Base-by-base conservation (phyloP, 2,797 vertebrate species). In the Neomorphus geoffroyi region DNA sequence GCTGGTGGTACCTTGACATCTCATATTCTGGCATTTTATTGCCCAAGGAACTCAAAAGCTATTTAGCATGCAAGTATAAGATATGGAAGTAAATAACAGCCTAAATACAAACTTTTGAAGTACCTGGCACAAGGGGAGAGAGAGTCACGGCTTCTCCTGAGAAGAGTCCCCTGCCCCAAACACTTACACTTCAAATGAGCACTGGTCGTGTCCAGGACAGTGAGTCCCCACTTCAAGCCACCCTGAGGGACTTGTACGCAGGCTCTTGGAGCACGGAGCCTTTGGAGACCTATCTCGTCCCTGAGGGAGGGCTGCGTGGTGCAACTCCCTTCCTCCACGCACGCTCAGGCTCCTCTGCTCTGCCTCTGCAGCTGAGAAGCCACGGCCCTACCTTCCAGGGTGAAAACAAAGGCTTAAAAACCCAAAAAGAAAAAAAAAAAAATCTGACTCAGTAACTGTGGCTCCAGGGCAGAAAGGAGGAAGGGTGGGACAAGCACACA, bases 381-480 rank as follows among this genome's bases (percentile, higher is more conserved):
- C 93, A 83, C 10, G 43, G 94, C 81, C 91, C 90, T 37, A 56
- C 93, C 90, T 91, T 91, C 37, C 90, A 78, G 73, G 54, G 83
- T 23, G 7, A 94, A 95, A 92, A 80, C 94, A 92, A 91, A 78
- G 41, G 32, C 79, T 86, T 33, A 43, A 27, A 58, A 58, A 18
- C 23, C 9, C 43, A n/a, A 21, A 23, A 46, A 24, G 80, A 53
- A 14, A 65, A 75, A 56, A 70, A 16, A 7, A 32, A 30, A 35
- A 21, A 37, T 94, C 56, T 88, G 92, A 91, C 21, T 87, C 70
- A 80, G 23, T 50, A 66, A 80, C 80, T 70, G 50, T 28, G 80
- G 75, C 84, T 90, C 9, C 39, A 94, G 33, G 82, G 90, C 87
- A 92, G 53, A n/a, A 27, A 8, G 64, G 56, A 86, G 62, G 46